Evolutionary conservation across 2,113 vertebrate genomes (phyloP).

Genomic region (Pomatostomus ruficeps): DNA sequence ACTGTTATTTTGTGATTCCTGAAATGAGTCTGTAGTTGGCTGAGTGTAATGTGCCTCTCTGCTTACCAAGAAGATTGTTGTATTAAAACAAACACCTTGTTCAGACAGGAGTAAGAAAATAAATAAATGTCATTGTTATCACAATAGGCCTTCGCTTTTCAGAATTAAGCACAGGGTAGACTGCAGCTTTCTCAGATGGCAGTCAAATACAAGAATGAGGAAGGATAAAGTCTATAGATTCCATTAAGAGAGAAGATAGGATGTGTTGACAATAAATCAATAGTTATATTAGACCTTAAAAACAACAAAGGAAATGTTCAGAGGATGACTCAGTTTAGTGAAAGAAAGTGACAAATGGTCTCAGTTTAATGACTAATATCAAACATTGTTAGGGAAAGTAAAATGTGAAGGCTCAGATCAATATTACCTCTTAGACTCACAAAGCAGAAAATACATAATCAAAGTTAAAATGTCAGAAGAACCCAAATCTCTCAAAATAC

Average conservation of each 20-base stretch:
- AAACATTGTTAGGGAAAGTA: background rate
- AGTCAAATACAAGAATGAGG: background rate
- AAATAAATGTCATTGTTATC: background rate
- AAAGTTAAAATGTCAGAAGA: background rate
- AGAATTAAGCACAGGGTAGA: background rate
- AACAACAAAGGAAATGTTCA: background rate
- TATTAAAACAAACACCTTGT: background rate
- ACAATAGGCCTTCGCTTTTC: background rate
- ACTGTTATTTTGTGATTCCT: background rate
- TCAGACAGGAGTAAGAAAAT: background rate
- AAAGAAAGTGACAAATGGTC: background rate
- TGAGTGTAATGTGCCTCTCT: background rate
- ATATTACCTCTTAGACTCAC: background rate
- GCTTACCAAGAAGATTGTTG: background rate
- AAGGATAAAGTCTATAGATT: background rate
- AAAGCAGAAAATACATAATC: background rate
- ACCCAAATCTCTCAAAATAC: background rate
- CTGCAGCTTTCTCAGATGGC: background rate
- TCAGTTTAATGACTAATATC: constrained; percentile 1
- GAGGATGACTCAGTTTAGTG: background rate
- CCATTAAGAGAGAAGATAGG: background rate
- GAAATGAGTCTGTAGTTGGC: background rate
- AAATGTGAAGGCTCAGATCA: background rate
- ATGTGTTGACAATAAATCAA: constrained; percentile 24
- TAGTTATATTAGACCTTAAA: background rate